These are phyloP conservation scores for Apamea sordens DNA, from an alignment of 2,888 invertebrate species.

Conservation along the genomic window DNA sequence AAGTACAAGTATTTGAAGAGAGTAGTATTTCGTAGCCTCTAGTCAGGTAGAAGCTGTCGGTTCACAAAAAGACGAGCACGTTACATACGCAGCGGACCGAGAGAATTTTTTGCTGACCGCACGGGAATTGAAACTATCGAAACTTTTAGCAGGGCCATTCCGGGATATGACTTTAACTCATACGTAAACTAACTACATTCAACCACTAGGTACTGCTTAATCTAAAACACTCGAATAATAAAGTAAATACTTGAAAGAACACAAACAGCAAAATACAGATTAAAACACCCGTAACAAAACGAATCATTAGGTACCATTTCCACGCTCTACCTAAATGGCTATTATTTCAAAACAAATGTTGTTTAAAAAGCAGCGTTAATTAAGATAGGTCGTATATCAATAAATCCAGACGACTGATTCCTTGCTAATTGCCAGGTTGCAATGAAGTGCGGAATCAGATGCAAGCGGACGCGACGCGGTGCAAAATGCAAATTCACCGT, in stretches of 20 bases:
- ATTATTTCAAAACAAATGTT: conserved; percentile 41
- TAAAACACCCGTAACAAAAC: conserved; percentile 19
- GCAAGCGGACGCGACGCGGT: conserved; percentile 69
- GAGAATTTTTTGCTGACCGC: conserved; percentile 67
- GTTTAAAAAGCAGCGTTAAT: conserved; percentile 74
- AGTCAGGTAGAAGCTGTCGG: conserved; percentile 70
- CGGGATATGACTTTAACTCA: conserved; percentile 49
- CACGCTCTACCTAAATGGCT: conserved; percentile 17
- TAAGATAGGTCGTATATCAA: conserved; percentile 82
- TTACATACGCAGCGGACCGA: conserved; percentile 67
- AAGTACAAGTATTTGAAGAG: conserved; percentile 68
- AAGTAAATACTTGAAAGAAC: neutral
- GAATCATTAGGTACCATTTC: conserved; percentile 22
- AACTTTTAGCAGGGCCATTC: conserved; percentile 55
- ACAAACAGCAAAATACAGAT: neutral
- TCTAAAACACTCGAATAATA: neutral
- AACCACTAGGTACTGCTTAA: neutral
- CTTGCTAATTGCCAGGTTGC: conserved; percentile 85
- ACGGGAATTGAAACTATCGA: conserved; percentile 63
- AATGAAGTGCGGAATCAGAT: conserved; percentile 80
- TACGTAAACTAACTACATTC: conserved; percentile 26
- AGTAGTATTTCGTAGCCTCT: conserved; percentile 69
- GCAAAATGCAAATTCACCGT: conserved; percentile 78
- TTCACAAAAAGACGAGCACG: conserved; percentile 70
- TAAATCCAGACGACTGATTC: conserved; percentile 81